A percentile compares a stretch with the other conserved stretches of the same genome.
Evolutionary conservation across 2,113 vertebrate species (phyloP).

Genomic region (Salvator merianae): DNA sequence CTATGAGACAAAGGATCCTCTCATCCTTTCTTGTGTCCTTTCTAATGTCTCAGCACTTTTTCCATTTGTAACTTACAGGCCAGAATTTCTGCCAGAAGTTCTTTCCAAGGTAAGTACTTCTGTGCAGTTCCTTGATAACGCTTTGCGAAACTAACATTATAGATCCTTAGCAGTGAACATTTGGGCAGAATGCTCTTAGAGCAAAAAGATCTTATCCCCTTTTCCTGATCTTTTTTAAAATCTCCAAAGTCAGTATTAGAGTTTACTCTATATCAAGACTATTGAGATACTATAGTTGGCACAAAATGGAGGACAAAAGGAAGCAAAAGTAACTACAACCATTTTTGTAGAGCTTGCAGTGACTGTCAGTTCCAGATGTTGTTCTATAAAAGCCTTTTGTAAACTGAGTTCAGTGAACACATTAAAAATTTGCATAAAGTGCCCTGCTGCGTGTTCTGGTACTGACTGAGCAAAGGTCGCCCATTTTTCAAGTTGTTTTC

Average conservation of each 20-base stretch:
- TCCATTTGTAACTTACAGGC: slow-evolving; percentile 85
- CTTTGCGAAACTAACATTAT: not conserved
- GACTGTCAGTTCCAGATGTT: not conserved
- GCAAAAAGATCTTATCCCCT: not conserved
- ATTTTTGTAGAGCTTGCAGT: not conserved
- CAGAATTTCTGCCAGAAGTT: slow-evolving; percentile 84
- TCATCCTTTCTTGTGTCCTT: slow-evolving; percentile 93
- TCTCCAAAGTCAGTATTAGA: not conserved
- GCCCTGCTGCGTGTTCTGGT: not conserved
- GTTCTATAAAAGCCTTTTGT: not conserved
- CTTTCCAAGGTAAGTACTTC: slow-evolving; percentile 84
- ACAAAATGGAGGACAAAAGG: not conserved
- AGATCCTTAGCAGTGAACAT: not conserved
- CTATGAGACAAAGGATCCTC: slow-evolving; percentile 91
- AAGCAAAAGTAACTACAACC: not conserved
- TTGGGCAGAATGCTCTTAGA: not conserved
- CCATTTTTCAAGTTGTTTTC: not conserved
- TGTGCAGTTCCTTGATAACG: not conserved
- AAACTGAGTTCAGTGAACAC: too few relatives aligned
- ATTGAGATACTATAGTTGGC: not conserved
- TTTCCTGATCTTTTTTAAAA: not conserved
- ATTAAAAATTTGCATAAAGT: not conserved
- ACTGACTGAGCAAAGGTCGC: not conserved
- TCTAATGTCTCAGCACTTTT: slow-evolving; percentile 92
- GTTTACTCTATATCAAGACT: not conserved